Conservation (phyloP, 1,140 invertebrate species). For the Acromyrmex heyeri region DNA sequence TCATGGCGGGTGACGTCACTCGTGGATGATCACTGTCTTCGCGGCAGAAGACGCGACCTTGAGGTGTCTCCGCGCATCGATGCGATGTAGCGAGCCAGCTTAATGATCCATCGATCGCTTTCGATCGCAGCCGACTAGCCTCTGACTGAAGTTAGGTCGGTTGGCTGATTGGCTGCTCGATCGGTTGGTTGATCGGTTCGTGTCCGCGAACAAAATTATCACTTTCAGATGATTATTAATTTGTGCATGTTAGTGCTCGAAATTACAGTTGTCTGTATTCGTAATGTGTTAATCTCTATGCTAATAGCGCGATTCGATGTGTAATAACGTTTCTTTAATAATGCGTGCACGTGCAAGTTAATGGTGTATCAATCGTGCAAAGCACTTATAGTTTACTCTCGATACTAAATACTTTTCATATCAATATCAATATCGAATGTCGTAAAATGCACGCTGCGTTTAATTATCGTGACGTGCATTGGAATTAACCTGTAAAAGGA, state of each 20-base stretch:
- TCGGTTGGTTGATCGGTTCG: neutral
- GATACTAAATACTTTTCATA: neutral
- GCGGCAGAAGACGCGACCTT: conserved; percentile 66
- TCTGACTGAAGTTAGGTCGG: conserved; percentile 30
- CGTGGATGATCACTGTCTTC: conserved; percentile 63
- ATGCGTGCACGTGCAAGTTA: neutral
- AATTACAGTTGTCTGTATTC: conserved; percentile 43
- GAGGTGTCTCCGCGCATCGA: conserved; percentile 60
- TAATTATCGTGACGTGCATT: neutral
- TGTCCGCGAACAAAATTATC: conserved; percentile 54
- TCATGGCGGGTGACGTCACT: conserved; percentile 68
- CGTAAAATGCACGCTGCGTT: neutral
- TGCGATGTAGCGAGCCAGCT: conserved; percentile 54
- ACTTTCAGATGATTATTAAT: conserved; percentile 56
- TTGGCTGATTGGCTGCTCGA: neutral
- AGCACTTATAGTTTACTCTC: conserved; percentile 5
- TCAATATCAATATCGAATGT: neutral
- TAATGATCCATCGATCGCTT: conserved; percentile 70
- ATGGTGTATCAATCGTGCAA: neutral
- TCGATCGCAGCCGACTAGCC: conserved; percentile 37
- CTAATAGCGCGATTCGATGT: conserved; percentile 40
- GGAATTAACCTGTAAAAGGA: neutral
- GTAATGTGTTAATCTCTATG: conserved; percentile 60
- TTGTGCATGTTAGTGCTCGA: conserved; percentile 44
- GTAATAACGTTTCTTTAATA: conserved; percentile 29